Evolutionary conservation across 30 jellyfish, hydroid and myxozoan genomes (phyloP).

Genomic region (Aurelia aurita complex sp. Pacific): DNA sequence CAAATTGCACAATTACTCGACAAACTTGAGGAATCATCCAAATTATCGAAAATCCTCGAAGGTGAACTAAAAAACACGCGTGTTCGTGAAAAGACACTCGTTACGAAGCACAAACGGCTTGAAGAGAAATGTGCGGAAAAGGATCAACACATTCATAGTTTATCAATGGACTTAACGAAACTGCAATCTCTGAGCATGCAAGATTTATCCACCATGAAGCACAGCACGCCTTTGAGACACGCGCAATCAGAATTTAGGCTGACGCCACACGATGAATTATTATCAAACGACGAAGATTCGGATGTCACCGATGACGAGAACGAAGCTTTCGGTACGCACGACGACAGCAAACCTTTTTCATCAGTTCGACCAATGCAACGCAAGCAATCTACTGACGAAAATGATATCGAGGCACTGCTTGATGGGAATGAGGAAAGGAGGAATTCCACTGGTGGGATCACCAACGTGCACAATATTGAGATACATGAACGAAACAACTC

Average conservation of each 20-base stretch:
- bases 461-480: slow-evolving; percentile 31
- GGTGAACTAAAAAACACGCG: slow-evolving; percentile 81
- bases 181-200: slow-evolving; percentile 85
- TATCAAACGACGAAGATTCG: slow-evolving; percentile 28
- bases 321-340: slow-evolving; percentile 21
- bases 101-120: slow-evolving; percentile 76
- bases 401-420: slow-evolving; percentile 13
- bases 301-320: slow-evolving; percentile 59
- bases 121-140: slow-evolving; percentile 78
- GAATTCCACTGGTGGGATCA: background rate
- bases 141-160: slow-evolving; percentile 68
- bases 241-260: slow-evolving; percentile 78
- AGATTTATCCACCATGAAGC: slow-evolving; percentile 54
- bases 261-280: slow-evolving; percentile 38
- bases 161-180: slow-evolving; percentile 69
- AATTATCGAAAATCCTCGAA: slow-evolving; percentile 46
- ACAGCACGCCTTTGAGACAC: slow-evolving; percentile 88
- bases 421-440: background rate
- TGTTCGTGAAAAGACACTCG: slow-evolving; percentile 70
- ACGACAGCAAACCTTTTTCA: slow-evolving; percentile 64
- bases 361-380: slow-evolving; percentile 81
- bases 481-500: slow-evolving; percentile 54
- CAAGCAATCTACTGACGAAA: slow-evolving; percentile 51
- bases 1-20: slow-evolving; percentile 81
- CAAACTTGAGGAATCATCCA: slow-evolving; percentile 77